Evolutionary conservation across 2,113 vertebrate genomes (phyloP).

Genomic region (Melanotaenia duboulayi): DNA sequence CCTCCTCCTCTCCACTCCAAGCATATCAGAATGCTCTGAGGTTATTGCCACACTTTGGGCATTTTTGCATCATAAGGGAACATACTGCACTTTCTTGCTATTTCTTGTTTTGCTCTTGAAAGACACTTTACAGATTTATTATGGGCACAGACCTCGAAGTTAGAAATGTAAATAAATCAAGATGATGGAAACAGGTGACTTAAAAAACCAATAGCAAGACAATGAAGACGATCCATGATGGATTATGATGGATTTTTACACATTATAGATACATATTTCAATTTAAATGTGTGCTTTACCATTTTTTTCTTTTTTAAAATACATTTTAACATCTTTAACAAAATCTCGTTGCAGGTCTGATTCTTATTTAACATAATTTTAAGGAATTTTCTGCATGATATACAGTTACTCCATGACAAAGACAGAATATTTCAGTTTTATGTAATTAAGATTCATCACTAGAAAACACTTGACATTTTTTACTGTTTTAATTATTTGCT

Average conservation of each 20-base stretch:
- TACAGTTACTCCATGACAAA: no score
- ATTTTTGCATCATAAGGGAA: slow-evolving; percentile 71
- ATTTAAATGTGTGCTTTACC: neutral
- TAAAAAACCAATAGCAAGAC: neutral
- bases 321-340: neutral
- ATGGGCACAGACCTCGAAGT: slow-evolving; percentile 10
- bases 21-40: slow-evolving; percentile 36
- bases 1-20: slow-evolving; percentile 36
- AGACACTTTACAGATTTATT: slow-evolving; percentile 20
- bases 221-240: slow-evolving; percentile 11
- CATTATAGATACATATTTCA: neutral
- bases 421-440: no score
- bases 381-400: no score
- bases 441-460: no score
- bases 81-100: slow-evolving; percentile 39
- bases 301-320: neutral
- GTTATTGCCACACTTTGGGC: slow-evolving; percentile 54
- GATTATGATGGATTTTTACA: neutral
- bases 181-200: slow-evolving; percentile 12
- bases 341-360: no score
- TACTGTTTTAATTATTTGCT: no score
- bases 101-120: slow-evolving; percentile 47
- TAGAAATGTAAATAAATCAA: slow-evolving; percentile 30
- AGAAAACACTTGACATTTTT: no score
- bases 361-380: no score